A percentile compares a stretch with the other conserved stretches of the same genome.
Conservation (phyloP, 2,888 invertebrate genomes). For the Microctonus brassicae region DNA sequence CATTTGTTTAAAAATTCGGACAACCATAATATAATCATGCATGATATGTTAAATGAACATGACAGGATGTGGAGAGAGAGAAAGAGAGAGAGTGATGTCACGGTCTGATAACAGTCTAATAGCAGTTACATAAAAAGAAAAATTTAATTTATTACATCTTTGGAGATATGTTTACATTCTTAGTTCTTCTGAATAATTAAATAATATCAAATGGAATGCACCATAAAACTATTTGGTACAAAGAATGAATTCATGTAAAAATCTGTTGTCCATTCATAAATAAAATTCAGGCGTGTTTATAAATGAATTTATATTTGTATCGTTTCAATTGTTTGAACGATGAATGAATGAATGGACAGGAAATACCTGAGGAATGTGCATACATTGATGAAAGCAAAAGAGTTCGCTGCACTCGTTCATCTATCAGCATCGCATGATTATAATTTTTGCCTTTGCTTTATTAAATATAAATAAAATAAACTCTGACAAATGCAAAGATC, state of each 20-base stretch:
- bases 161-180: constrained; percentile 30
- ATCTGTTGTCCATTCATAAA: too few species aligned
- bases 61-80: constrained; percentile 36
- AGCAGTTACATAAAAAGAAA: constrained; percentile 34
- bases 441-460: not conserved
- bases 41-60: too few species aligned
- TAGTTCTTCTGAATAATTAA: constrained; percentile 20
- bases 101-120: constrained; percentile 43
- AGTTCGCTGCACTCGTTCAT: constrained; percentile 25
- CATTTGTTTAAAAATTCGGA: too few species aligned
- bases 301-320: not conserved
- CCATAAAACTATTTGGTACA: not conserved
- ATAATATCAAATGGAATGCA: not conserved
- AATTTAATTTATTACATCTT: constrained; percentile 27
- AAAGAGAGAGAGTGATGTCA: constrained; percentile 43
- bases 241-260: too few species aligned
- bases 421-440: not conserved
- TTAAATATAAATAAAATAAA: too few species aligned
- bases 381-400: constrained; percentile 15
- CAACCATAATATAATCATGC: too few species aligned
- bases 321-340: not conserved
- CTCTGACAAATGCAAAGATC: too few species aligned
- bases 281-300: too few species aligned
- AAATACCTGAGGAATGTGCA: constrained; percentile 30
- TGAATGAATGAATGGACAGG: constrained; percentile 17